Percentiles rank a stretch among this genome's conserved stretches.
phyloP scores from a whole-genome alignment of 2,888 invertebrate species.

The Dryococelus australis region DNA sequence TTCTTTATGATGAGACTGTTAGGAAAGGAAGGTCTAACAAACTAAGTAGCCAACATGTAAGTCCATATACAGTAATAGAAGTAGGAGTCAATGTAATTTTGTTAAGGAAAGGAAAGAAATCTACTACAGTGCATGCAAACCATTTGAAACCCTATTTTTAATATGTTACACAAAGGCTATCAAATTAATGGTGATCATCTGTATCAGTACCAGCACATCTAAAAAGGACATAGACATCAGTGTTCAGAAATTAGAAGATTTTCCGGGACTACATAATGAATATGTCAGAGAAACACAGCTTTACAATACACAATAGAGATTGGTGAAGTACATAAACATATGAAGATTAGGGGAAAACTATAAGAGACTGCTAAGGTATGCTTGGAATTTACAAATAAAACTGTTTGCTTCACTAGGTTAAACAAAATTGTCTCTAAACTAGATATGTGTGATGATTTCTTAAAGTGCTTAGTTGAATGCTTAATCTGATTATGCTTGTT shows the following conservation, averaged over 20 bases:
- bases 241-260: background rate
- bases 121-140: too few relatives aligned
- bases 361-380: background rate
- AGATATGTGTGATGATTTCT: too few relatives aligned
- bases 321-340: background rate
- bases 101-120: too few relatives aligned
- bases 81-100: too few relatives aligned
- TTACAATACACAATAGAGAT: background rate
- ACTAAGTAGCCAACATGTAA: background rate
- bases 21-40: conserved; percentile 18
- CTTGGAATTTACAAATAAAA: background rate
- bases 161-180: background rate
- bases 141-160: background rate
- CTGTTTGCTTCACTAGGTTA: background rate
- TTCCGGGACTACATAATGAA: background rate
- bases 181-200: background rate
- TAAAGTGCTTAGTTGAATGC: too few relatives aligned
- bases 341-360: background rate
- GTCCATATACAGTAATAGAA: background rate
- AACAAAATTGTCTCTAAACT: too few relatives aligned
- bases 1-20: background rate
- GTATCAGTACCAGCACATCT: background rate
- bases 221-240: background rate
- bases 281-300: background rate
- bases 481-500: too few relatives aligned